phyloP scores from a whole-genome alignment of 2,797 vertebrate species.

The Pogoniulus pusillus region DNA sequence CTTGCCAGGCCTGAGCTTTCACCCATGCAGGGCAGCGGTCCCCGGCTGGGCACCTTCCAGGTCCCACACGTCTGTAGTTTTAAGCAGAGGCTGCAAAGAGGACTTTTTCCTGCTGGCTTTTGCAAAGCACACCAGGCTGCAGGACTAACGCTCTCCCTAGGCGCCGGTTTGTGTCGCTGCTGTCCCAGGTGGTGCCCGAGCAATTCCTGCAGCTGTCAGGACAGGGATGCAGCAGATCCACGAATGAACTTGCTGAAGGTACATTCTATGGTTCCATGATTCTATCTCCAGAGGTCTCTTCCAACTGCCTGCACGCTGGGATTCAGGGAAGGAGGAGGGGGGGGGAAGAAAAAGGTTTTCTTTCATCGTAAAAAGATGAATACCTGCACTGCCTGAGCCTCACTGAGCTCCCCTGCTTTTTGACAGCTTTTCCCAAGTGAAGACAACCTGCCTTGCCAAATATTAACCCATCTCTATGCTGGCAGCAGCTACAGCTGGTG shows the following conservation, averaged over 20 bases:
- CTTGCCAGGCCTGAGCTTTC: not conserved
- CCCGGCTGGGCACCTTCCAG: not conserved
- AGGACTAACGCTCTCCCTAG: rapidly evolving
- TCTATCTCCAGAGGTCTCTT: too few relatives aligned
- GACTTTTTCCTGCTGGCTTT: not conserved
- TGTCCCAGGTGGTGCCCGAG: rapidly evolving
- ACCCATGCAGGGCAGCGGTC: not conserved
- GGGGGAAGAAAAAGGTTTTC: not conserved
- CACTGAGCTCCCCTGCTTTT: not conserved
- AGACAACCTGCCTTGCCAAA: not conserved
- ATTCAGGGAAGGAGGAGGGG: too few relatives aligned
- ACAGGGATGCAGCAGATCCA: rapidly evolving
- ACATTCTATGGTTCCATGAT: too few relatives aligned
- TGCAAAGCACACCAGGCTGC: not conserved
- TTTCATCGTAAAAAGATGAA: not conserved
- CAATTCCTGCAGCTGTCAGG: not conserved
- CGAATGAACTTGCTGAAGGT: too few relatives aligned
- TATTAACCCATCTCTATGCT: not conserved
- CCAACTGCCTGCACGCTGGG: too few relatives aligned
- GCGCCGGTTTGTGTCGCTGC: not conserved
- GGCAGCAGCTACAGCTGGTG: not conserved
- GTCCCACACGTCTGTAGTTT: not conserved
- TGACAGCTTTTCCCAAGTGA: not conserved
- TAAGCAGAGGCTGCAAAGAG: not conserved
- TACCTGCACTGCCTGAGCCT: not conserved